Evolutionary conservation across 2,113 vertebrate genomes (phyloP), one percentile per base, ranked within the genome.

Genomic region (Elachura formosa): DNA sequence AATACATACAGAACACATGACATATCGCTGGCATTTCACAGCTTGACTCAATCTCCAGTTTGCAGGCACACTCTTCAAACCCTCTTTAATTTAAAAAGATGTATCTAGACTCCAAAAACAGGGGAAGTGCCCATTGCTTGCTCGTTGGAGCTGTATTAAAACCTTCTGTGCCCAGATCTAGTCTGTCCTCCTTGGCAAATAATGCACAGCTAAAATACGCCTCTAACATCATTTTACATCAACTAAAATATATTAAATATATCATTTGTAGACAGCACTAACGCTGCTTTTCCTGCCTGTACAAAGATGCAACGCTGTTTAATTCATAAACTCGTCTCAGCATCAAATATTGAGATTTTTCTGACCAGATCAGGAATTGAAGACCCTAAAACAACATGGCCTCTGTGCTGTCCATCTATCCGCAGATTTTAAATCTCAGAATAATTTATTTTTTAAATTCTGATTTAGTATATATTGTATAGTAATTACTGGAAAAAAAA

Each of bases 1-100:
- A 95, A 87, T 87, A 67, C 94, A 63, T 55, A 61, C 63, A 72
- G 73, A 90, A 74, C 72, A 76, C 76, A 90, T 90, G 93, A 92
- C 79, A 88, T 76, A 83, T 41, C 89, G 5, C 93, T 90, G 91
- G 94, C 91, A 80, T 85, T 76, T 73, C 69, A 58, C 94, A 84
- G 94, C 89, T 59, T 73, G 94, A 77, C 29, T 64, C 89, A 49
- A 56, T 29, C 91, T 64, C 63, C 67, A 82, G 67, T 51, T 28
- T 17, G 79, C 75, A 92, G 80, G 61, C 49, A 29, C n/a, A 43
- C 29, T 61, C 84, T 49, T 62, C 88, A 52, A 75, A 58, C 41
- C 59, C 41, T 89, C 63, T 14, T 18, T 10, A 49, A 66, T 31
- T 66, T 74, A 62, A 63, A 68, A 63, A 87, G 33, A 74, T 9